phyloP scores from a whole-genome alignment of 1,140 invertebrate species.

The Drosophila nikananu region DNA sequence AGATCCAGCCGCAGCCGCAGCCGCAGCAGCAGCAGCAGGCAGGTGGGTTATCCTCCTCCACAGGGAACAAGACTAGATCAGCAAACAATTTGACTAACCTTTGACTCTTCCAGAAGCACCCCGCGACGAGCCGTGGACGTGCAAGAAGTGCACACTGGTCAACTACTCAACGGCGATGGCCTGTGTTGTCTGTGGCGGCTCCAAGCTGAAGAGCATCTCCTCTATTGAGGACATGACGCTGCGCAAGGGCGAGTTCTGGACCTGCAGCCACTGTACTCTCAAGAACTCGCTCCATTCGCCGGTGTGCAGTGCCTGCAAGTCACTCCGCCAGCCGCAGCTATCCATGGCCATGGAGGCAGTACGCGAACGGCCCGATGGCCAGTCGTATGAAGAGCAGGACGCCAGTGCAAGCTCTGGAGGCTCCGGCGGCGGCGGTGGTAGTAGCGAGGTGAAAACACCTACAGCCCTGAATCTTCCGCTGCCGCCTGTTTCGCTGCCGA shows the following conservation, averaged over 20 bases:
- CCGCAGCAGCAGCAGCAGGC: slow-evolving; percentile 86
- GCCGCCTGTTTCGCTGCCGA: slow-evolving; percentile 29
- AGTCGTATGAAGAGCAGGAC: slow-evolving; percentile 70
- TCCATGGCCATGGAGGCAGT: slow-evolving; percentile 56
- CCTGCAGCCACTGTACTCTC: slow-evolving; percentile 91
- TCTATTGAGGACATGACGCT: slow-evolving; percentile 89
- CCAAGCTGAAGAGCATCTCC: slow-evolving; percentile 89
- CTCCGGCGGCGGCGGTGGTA: not conserved
- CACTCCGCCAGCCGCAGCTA: slow-evolving; percentile 61
- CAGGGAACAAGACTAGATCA: not conserved
- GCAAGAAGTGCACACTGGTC: slow-evolving; percentile 94
- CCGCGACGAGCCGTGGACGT: slow-evolving; percentile 90
- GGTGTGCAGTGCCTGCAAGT: slow-evolving; percentile 92
- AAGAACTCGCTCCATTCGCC: slow-evolving; percentile 91
- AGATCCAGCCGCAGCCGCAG: slow-evolving; percentile 72
- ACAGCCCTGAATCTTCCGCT: slow-evolving; percentile 12
- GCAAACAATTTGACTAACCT: not conserved
- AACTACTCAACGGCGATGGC: slow-evolving; percentile 89
- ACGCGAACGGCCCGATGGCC: slow-evolving; percentile 68
- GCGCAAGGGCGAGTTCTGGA: slow-evolving; percentile 92
- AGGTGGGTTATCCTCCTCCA: slow-evolving; percentile 14
- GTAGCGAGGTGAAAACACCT: slow-evolving; percentile 20
- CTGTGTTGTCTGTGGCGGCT: slow-evolving; percentile 94
- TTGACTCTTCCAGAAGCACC: slow-evolving; percentile 27
- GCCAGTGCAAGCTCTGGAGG: not conserved